Percentiles rank a stretch among this genome's conserved stretches.
Conservation (phyloP, 2,113 vertebrate species). For the Labeo rohita region DNA sequence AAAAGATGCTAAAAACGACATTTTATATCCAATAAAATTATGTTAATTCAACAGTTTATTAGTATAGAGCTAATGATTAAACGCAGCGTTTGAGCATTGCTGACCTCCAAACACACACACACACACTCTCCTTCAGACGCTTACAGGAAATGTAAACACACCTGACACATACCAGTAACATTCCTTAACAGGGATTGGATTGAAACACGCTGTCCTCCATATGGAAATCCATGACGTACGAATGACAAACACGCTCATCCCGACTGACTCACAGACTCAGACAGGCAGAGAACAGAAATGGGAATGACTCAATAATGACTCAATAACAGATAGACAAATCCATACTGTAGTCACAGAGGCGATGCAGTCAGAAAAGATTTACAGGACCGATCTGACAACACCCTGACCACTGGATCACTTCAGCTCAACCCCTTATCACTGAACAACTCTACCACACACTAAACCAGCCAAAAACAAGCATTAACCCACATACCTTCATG, state of each 20-base stretch:
- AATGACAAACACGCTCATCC: not conserved
- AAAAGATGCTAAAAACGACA: too few species aligned
- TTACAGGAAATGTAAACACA: constrained; percentile 42
- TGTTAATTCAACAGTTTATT: not conserved
- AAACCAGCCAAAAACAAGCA: not conserved
- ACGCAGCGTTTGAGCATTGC: not conserved
- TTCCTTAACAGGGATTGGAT: constrained; percentile 36
- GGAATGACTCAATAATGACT: not conserved
- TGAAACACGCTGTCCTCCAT: not conserved
- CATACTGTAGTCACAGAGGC: not conserved
- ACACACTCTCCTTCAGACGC: constrained; percentile 20
- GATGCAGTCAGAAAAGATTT: not conserved
- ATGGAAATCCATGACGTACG: not conserved
- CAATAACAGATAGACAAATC: not conserved
- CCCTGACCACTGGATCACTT: not conserved
- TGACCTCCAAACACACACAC: not conserved
- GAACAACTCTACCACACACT: not conserved
- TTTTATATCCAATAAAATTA: too few species aligned
- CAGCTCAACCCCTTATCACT: not conserved
- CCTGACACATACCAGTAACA: constrained; percentile 40
- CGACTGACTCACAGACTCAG: not conserved
- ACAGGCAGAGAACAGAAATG: not conserved
- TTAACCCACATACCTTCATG: not conserved
- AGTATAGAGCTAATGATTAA: not conserved
- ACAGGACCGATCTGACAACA: not conserved